Conservation (phyloP, 2,888 invertebrate species). For the Perizoma affinitatum region DNA sequence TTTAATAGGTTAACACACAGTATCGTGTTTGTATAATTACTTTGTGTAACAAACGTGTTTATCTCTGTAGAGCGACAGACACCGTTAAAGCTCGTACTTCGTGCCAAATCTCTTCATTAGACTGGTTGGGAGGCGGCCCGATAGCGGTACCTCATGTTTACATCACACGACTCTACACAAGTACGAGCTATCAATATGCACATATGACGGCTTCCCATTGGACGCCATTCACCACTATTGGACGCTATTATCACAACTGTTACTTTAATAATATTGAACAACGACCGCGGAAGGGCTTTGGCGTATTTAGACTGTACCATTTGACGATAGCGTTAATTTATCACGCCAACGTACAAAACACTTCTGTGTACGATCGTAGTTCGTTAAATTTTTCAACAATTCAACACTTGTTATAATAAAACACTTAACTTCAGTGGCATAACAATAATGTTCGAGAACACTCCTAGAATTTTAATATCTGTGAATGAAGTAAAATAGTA, state of each 20-base stretch:
- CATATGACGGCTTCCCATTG: slow-evolving; percentile 33
- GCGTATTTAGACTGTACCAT: slow-evolving; percentile 21
- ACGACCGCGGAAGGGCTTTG: slow-evolving; percentile 20
- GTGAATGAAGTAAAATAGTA: slow-evolving; percentile 27
- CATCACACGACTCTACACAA: slow-evolving; percentile 55
- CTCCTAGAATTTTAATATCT: slow-evolving; percentile 34
- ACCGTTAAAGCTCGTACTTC: slow-evolving; percentile 74
- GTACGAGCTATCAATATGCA: slow-evolving; percentile 56
- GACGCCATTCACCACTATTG: slow-evolving; percentile 22
- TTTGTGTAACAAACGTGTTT: slow-evolving; percentile 51
- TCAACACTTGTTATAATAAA: slow-evolving; percentile 27
- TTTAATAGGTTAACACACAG: slow-evolving; percentile 30
- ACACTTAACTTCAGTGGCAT: slow-evolving; percentile 26
- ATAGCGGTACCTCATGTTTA: slow-evolving; percentile 68
- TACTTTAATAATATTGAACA: slow-evolving; percentile 25
- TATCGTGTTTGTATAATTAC: slow-evolving; percentile 35
- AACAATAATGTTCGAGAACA: slow-evolving; percentile 25
- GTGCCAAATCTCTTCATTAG: slow-evolving; percentile 83
- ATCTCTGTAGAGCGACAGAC: slow-evolving; percentile 55
- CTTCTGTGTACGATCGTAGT: slow-evolving; percentile 14
- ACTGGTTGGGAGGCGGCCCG: slow-evolving; percentile 61
- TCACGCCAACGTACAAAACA: slow-evolving; percentile 17
- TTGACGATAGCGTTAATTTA: slow-evolving; percentile 24
- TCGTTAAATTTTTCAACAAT: slow-evolving; percentile 21
- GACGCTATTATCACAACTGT: slow-evolving; percentile 24